Evolutionary conservation across 2,888 invertebrate species (phyloP), one percentile per base, ranked within the genome.

Genomic region (Melitaea athalia): DNA sequence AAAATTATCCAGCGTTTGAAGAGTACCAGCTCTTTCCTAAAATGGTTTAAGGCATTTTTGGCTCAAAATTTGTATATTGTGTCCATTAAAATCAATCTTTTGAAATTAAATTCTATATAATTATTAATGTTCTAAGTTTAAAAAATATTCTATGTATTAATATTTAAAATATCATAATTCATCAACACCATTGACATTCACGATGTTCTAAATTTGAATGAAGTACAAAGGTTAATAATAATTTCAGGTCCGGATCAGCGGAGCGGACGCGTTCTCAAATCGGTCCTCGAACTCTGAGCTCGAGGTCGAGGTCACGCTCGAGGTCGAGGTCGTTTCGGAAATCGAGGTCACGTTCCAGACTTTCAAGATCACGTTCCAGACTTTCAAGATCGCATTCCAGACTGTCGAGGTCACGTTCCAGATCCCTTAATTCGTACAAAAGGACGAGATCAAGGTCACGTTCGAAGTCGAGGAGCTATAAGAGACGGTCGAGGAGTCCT

Each of bases 401-500:
- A 3, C 24, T 77, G 81, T 88, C 78, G 2, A 75, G 81, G 84
- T 88, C 79, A 45, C 77, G 87, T 81, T 82, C 85, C 10, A 60
- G 76, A 72, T 79, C 93, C 72, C 79, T 85, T 85, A 90, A 88
- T 76, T 80, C 81, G 10, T 78, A 80, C 84, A 85, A 79, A 79
- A 84, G 82, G 82, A 86, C 82, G 49, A 76, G 80, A 82, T 89
- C 81, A 14, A 72, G 87, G 81, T 85, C 86, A 17, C 79, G 82
- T 69, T 81, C 86, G n/a, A 72, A 69, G 57, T 72, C 77, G 66
- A 83, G 84, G 74, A 84, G 82, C 67, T 82, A 84, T 76, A 84
- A 78, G 57, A 83, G 85, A 78, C 82, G 85, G 38, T 90, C 91
- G 45, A 81, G 85, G 69, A 91, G 89, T 70, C 85, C 85, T 4